Evolutionary conservation across 1,140 invertebrate genomes (phyloP).

Genomic region (Mylabris phalerata): DNA sequence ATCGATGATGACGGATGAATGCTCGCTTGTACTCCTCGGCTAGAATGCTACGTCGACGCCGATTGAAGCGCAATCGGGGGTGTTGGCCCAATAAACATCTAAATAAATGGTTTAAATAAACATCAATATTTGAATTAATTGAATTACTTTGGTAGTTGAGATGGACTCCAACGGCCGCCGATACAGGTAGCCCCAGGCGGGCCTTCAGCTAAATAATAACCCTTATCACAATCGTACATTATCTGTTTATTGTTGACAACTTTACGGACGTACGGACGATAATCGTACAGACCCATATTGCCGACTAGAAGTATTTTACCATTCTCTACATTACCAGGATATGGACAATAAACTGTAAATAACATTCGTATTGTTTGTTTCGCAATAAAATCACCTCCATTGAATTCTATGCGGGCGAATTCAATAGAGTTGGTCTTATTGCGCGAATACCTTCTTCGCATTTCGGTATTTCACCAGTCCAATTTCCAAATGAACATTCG

Average conservation of each 20-base stretch:
- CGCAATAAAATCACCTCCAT: no score
- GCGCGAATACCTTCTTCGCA: constrained; percentile 68
- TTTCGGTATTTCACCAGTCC: constrained; percentile 78
- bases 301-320: constrained; percentile 91
- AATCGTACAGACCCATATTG: constrained; percentile 96
- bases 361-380: no score
- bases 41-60: constrained; percentile 55
- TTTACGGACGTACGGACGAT: constrained; percentile 90
- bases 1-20: constrained; percentile 27
- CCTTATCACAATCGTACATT: constrained; percentile 92
- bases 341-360: constrained; percentile 79
- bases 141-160: constrained; percentile 60
- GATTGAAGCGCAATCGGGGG: constrained; percentile 71
- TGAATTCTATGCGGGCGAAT: not conserved
- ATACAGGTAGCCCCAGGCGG: constrained; percentile 90
- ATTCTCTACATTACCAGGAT: constrained; percentile 83
- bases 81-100: constrained; percentile 75
- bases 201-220: constrained; percentile 77
- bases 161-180: constrained; percentile 81
- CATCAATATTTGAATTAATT: not conserved
- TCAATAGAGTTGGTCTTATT: not conserved
- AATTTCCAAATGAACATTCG: constrained; percentile 87
- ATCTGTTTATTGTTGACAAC: constrained; percentile 90
- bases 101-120: constrained; percentile 12
- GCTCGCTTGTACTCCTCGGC: constrained; percentile 37